phyloP scores from a whole-genome alignment of 2,888 invertebrate genomes.

The Thereva nobilitata region DNA sequence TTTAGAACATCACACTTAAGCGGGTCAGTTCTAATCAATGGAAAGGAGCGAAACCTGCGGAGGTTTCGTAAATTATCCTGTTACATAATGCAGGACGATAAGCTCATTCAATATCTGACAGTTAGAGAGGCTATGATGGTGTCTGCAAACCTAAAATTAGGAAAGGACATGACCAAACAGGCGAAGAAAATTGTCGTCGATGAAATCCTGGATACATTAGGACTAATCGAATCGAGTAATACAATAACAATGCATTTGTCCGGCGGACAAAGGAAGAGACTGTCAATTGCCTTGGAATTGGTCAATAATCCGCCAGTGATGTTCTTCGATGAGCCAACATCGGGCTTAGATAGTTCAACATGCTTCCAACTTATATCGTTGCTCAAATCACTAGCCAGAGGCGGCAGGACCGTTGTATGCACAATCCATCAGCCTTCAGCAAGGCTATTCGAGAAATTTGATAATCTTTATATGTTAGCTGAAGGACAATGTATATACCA shows the following conservation, averaged over 20 bases:
- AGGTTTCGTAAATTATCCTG: conserved; percentile 92
- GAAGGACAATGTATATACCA: conserved; percentile 94
- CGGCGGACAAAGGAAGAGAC: conserved; percentile 87
- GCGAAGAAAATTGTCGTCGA: conserved; percentile 80
- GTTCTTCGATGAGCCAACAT: conserved; percentile 95
- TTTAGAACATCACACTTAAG: conserved; percentile 80
- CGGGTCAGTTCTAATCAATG: conserved; percentile 86
- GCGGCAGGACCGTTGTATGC: conserved; percentile 89
- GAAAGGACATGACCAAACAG: conserved; percentile 71
- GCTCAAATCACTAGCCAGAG: conserved; percentile 84
- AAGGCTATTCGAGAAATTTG: conserved; percentile 93
- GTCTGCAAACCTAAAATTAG: conserved; percentile 90
- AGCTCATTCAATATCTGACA: conserved; percentile 84
- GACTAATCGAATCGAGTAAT: conserved; percentile 76
- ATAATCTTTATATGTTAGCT: conserved; percentile 86
- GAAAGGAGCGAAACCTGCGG: conserved; percentile 81
- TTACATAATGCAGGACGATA: conserved; percentile 96
- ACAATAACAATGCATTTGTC: conserved; percentile 82
- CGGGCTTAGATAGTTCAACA: conserved; percentile 91
- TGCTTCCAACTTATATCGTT: conserved; percentile 91
- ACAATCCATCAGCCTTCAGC: conserved; percentile 97
- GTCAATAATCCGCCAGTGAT: conserved; percentile 96
- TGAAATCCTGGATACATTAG: conserved; percentile 83
- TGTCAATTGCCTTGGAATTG: conserved; percentile 89
- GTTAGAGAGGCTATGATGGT: conserved; percentile 93